These are phyloP conservation scores for Darevskia nairensis DNA, from an alignment of 2,797 vertebrate species.

Conservation along the genomic window DNA sequence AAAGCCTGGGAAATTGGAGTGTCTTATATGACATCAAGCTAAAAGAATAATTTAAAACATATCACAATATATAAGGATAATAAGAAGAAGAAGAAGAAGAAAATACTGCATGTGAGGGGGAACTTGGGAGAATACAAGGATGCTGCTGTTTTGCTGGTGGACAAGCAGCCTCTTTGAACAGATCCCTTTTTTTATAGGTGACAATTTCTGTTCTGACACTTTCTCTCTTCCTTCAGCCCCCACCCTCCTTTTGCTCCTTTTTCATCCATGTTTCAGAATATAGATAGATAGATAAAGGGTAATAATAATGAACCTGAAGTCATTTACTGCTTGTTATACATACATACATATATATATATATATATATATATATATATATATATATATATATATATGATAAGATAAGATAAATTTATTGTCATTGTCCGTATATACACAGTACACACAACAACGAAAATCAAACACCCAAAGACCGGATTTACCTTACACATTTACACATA, in stretches of 20 bases:
- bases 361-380: no score
- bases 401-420: no score
- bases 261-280: neutral
- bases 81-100: slow-evolving; percentile 42
- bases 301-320: neutral
- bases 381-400: no score
- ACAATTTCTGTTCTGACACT: slow-evolving; percentile 14
- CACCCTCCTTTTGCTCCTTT: no score
- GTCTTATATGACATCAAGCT: slow-evolving; percentile 70
- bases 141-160: neutral
- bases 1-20: slow-evolving; percentile 75
- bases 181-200: neutral
- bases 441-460: no score
- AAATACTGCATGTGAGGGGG: slow-evolving; percentile 36
- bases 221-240: neutral
- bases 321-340: no score
- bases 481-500: no score
- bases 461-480: no score
- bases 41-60: slow-evolving; percentile 74
- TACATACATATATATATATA: no score
- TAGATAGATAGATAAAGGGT: neutral
- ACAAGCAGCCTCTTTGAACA: neutral
- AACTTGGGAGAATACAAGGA: neutral
- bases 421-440: no score
- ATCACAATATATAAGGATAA: slow-evolving; percentile 60